Evolutionary conservation across 2,888 invertebrate genomes (phyloP), one percentile per base, ranked within the genome.

Genomic region (Geotrupes spiniger): DNA sequence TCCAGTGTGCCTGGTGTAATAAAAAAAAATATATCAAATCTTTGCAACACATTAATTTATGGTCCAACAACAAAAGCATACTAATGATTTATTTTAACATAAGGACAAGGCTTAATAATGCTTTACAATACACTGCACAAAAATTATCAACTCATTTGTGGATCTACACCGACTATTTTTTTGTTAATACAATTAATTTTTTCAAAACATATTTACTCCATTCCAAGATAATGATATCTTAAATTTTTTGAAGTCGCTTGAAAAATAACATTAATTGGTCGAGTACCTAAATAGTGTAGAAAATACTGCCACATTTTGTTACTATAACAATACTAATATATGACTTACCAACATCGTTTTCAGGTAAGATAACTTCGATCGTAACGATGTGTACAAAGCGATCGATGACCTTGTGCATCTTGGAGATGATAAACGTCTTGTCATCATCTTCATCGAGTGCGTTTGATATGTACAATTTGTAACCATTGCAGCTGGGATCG

Each of bases 361-460:
- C 79, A 8, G 87, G 87, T 51, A 87, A 74, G 54, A 76, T 71
- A 41, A 87, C 70, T 61, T 78, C 78, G 45, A 87, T 67, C 53
- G 79, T 78, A 52, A 85, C 81, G 36, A 86, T 77, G 63, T 82
- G 74, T 56, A 79, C 78, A 60, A 83, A 81, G 47, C 79, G 75
- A 52, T 79, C 77, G 21, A 80, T 74, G 49, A 82, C 66, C 53
- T 72, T 71, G 58, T 74, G 74, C 54, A 83, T 70, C 58, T 73
- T 73, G 4, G 78, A 76, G 42, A 72, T 63, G 9, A 62, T 63
- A 61, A 78, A 80, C 3, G 70, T 63, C 51, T 74, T 72, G 4
- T 71, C 72, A 16, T 72, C 70, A 60, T 81, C 79, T 15, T 44
- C 15, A 51, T 76, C 76, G 6, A 73, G 59, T 45, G 67, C 60